phyloP scores from a whole-genome alignment of 2,888 invertebrate genomes.

The Reticulitermes lucifugus region DNA sequence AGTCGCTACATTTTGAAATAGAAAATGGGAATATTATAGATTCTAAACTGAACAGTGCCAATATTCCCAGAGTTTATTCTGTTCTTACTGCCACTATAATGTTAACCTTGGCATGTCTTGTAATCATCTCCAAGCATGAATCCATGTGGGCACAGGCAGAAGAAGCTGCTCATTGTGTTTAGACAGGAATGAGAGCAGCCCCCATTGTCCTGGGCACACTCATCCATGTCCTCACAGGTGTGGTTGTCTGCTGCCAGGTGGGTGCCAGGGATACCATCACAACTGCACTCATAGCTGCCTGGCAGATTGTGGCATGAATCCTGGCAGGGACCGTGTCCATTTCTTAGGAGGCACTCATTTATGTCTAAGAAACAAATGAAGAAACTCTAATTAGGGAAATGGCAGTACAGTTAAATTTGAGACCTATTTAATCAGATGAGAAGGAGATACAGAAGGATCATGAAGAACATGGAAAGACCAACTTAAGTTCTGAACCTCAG shows the following conservation, averaged over 20 bases:
- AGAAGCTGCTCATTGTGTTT: conserved; percentile 69
- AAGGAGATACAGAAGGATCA: no score
- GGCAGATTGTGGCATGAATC: conserved; percentile 71
- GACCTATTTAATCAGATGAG: no score
- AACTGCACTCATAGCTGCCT: conserved; percentile 71
- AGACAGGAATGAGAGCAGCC: conserved; percentile 72
- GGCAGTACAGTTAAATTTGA: no score
- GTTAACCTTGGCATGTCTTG: conserved; percentile 59
- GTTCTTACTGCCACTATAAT: background rate
- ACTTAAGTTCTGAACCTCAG: no score
- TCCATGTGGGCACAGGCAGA: conserved; percentile 73
- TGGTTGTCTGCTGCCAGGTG: conserved; percentile 68
- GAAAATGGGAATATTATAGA: no score
- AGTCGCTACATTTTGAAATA: no score
- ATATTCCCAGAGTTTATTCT: no score
- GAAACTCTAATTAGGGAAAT: no score
- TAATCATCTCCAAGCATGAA: conserved; percentile 65
- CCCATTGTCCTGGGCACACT: conserved; percentile 67
- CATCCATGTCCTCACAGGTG: conserved; percentile 69
- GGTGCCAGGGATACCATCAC: conserved; percentile 70
- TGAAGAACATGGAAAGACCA: no score
- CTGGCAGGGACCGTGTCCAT: conserved; percentile 75
- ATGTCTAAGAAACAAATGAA: conserved; percentile 63
- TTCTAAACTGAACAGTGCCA: no score
- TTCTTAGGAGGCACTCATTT: conserved; percentile 72